These are phyloP conservation scores for Vultur gryphus DNA, from an alignment of 2,797 vertebrate species.

Conservation along the genomic window DNA sequence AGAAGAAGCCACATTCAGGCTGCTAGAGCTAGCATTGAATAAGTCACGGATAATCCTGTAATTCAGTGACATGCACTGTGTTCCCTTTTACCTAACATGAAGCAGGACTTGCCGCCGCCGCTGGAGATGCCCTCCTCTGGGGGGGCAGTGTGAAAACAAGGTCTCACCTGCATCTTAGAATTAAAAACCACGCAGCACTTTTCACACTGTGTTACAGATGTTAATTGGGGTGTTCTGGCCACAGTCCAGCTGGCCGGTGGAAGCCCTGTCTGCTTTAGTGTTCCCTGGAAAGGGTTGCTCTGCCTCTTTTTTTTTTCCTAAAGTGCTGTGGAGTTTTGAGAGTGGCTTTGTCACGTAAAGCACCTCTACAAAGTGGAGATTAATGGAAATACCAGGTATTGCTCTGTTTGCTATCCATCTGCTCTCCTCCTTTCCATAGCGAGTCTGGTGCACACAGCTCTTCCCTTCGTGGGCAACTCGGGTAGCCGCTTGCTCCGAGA, in stretches of 20 bases:
- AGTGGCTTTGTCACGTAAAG: fast-evolving
- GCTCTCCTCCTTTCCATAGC: fast-evolving
- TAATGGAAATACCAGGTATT: too few relatives aligned
- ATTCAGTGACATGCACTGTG: neutral
- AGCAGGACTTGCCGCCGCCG: neutral
- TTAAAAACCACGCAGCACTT: neutral
- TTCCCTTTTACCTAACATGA: neutral
- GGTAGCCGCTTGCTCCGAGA: fast-evolving
- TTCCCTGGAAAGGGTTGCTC: neutral
- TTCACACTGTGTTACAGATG: neutral
- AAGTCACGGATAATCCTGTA: fast-evolving
- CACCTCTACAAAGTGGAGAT: neutral
- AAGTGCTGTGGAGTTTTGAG: neutral
- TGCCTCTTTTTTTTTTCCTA: neutral
- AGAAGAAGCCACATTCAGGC: neutral
- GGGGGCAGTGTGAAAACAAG: neutral
- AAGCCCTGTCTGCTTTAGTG: too few relatives aligned
- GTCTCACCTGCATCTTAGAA: neutral
- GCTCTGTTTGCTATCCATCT: fast-evolving
- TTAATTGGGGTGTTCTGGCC: neutral
- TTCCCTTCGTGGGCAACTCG: neutral
- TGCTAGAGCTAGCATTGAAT: neutral
- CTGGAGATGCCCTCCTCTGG: neutral
- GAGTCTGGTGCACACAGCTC: neutral
- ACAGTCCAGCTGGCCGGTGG: neutral